Conservation (phyloP, 2,888 invertebrate genomes). For the Calliphora vomitoria region DNA sequence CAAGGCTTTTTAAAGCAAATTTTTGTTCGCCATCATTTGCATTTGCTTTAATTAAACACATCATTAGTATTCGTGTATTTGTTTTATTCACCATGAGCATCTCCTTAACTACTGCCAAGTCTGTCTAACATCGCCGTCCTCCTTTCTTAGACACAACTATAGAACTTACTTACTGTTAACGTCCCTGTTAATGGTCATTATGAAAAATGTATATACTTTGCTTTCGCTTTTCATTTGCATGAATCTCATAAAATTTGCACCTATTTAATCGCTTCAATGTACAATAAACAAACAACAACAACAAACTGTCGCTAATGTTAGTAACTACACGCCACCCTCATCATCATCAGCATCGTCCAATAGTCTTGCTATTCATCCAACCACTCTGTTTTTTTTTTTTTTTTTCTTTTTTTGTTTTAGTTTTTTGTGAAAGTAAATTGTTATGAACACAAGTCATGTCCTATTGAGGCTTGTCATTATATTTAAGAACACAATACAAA, state of each 20-base stretch:
- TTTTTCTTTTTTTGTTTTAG: constrained; percentile 1
- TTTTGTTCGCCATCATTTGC: not conserved
- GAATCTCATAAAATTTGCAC: constrained; percentile 68
- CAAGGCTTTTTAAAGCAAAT: not conserved
- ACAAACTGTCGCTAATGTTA: constrained; percentile 25
- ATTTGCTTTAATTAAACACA: constrained; percentile 57
- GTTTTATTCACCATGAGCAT: not conserved
- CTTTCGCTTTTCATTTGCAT: constrained; percentile 62
- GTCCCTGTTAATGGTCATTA: constrained; percentile 62
- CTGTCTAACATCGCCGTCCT: not conserved
- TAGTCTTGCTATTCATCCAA: constrained; percentile 4
- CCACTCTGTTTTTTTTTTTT: not conserved
- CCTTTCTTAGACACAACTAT: not conserved
- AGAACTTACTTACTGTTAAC: constrained; percentile 58
- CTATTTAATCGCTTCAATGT: constrained; percentile 60
- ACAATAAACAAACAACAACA: constrained; percentile 36
- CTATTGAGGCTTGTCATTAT: constrained; percentile 69
- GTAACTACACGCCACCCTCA: constrained; percentile 8
- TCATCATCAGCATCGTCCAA: not conserved
- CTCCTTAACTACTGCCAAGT: not conserved
- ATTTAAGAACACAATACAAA: constrained; percentile 59
- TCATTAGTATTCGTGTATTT: constrained; percentile 35
- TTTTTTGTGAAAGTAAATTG: constrained; percentile 52
- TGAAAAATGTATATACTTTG: constrained; percentile 36
- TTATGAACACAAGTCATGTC: constrained; percentile 69